Base-by-base conservation (phyloP, 2,113 vertebrate species). In the Pelmatolapia mariae region DNA sequence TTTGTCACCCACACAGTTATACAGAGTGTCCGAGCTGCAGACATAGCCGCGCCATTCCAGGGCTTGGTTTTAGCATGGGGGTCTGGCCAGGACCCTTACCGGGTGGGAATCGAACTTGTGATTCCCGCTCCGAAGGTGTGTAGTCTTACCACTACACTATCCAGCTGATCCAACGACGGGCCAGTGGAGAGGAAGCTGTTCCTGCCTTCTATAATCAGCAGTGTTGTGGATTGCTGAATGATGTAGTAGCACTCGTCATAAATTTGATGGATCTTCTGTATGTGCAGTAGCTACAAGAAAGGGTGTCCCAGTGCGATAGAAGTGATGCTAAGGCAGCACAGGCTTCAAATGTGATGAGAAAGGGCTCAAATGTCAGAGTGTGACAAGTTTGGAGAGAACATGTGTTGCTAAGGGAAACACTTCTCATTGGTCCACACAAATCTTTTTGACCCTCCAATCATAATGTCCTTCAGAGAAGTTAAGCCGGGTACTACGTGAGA, bases 241-340 rank as follows among this genome's bases (percentile, higher is more conserved):
- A 22, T 2, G 33, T 2, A 38, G 63, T 13, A 22, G 10, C 33
- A 68, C 33, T 66, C 4, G 10, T 13, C 33, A 66, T 12, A 0
- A 38, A 13, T 38, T 19, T 5, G 18, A 63, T 36, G 29, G 31
- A 4, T 12, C 59, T n/a, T 11, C 59, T 66, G 31, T 2, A 12
- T 13, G 5, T 38, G 33, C n/a, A 38, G 19, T 0, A 7, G 31
- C 11, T 36, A 19, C 31, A 36, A 7, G 26, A 36, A 66, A 36
- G 29, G 29, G 1, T 19, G 0, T 33, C 29, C 29, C 29, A 63
- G 16, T 10, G 59, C 5, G 29, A 33, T 0, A 33, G 18, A 2
- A 63, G 10, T 7, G 16, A 8, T 36, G 31, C 31, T 66, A 12
- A n/a, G 7, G 31, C 31, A 4, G 29, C 31, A 63, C 59, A 63